A percentile compares a stretch with the other conserved stretches of the same genome.
Conservation (phyloP, 1,140 invertebrate genomes). For the Hycleus phaleratus region DNA sequence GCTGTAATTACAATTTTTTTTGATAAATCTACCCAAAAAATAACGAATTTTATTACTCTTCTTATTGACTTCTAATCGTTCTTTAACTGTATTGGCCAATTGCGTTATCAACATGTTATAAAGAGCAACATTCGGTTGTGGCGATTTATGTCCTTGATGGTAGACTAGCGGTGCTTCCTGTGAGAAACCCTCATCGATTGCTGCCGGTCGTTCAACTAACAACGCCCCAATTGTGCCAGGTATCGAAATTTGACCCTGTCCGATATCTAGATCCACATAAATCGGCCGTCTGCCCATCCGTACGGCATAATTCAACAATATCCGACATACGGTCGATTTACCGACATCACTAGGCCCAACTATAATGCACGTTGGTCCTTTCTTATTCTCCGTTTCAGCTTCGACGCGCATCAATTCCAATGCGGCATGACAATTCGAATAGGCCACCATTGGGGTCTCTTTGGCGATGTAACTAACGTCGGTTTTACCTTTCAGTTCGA, state of each 20-base stretch:
- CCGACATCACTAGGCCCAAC: conserved; percentile 94
- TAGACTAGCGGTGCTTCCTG: conserved; percentile 88
- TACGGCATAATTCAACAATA: conserved; percentile 92
- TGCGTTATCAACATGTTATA: conserved; percentile 81
- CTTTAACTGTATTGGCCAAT: conserved; percentile 78
- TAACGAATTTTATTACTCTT: conserved; percentile 51
- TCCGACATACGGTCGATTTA: conserved; percentile 84
- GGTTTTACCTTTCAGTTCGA: conserved; percentile 77
- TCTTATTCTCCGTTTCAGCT: conserved; percentile 62
- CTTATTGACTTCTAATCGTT: conserved; percentile 78
- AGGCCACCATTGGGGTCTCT: conserved; percentile 93
- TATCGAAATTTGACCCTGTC: conserved; percentile 87
- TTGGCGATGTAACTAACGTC: conserved; percentile 91
- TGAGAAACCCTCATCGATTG: conserved; percentile 88
- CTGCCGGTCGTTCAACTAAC: conserved; percentile 82
- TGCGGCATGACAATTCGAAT: conserved; percentile 91
- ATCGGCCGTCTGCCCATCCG: conserved; percentile 77
- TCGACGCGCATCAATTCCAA: conserved; percentile 81
- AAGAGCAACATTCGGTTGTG: conserved; percentile 69
- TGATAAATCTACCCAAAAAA: background rate
- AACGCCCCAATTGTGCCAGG: conserved; percentile 86
- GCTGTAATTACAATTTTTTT: conserved; percentile 45
- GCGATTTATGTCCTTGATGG: conserved; percentile 85
- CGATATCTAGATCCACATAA: conserved; percentile 94
- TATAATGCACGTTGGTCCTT: conserved; percentile 81